These are phyloP conservation scores for Scylla paramamosain DNA, from an alignment of 1,140 invertebrate genomes.

Conservation along the genomic window DNA sequence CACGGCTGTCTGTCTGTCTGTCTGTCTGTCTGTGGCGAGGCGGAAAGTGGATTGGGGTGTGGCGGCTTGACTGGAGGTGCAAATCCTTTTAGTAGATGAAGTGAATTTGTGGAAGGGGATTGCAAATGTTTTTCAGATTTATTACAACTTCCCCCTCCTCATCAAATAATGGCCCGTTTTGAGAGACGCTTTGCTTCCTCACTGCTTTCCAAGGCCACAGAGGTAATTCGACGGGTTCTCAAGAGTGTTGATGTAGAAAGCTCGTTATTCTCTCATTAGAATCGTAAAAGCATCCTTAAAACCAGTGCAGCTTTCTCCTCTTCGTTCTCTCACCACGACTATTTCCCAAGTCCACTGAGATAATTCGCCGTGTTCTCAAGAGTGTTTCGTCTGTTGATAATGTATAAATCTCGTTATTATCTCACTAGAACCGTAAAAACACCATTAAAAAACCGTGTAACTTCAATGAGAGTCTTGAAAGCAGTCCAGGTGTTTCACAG, in stretches of 20 bases:
- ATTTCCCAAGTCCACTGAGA: background rate
- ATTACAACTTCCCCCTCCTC: background rate
- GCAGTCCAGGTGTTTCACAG: background rate
- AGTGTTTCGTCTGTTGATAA: background rate
- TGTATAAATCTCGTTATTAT: too few species aligned
- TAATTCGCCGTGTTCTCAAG: background rate
- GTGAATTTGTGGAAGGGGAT: background rate
- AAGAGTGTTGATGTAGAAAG: too few species aligned
- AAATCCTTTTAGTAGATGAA: background rate
- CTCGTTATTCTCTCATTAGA: too few species aligned
- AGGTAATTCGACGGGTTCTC: too few species aligned
- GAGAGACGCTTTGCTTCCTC: too few species aligned
- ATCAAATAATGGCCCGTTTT: too few species aligned
- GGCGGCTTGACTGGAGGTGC: background rate
- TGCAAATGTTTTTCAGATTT: background rate
- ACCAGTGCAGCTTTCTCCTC: too few species aligned
- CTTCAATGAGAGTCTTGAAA: background rate
- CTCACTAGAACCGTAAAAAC: too few species aligned
- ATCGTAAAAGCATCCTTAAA: too few species aligned
- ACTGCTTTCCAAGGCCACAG: too few species aligned
- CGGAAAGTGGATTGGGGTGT: background rate
- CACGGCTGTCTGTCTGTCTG: background rate
- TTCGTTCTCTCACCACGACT: too few species aligned
- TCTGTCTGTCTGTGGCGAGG: background rate
- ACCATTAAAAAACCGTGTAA: background rate